Evolutionary conservation across 1,140 invertebrate species (phyloP).

Genomic region (Bombus confusus): DNA sequence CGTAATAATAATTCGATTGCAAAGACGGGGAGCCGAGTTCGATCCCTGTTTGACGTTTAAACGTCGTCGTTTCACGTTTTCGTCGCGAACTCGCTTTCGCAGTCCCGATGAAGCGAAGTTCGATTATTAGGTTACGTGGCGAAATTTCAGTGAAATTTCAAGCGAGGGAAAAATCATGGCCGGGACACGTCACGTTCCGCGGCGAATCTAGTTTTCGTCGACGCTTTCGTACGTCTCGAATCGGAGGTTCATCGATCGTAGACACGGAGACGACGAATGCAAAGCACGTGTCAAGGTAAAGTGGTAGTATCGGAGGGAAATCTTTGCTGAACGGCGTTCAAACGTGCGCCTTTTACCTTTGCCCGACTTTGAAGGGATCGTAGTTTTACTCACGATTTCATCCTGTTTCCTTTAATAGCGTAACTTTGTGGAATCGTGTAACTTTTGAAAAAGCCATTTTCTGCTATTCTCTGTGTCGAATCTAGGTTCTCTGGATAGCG

Average conservation of each 20-base stretch:
- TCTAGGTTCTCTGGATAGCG: too few species aligned
- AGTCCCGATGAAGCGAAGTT: neutral
- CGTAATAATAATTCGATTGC: too few species aligned
- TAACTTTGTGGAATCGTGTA: too few species aligned
- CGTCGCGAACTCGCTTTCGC: neutral
- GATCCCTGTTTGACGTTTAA: neutral
- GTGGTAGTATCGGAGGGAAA: constrained; percentile 34
- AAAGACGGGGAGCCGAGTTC: neutral
- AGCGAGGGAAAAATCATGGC: neutral
- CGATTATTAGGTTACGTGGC: neutral
- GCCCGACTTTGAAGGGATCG: neutral
- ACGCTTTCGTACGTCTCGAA: neutral
- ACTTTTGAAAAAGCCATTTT: too few species aligned
- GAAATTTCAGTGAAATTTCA: neutral
- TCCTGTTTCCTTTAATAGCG: neutral
- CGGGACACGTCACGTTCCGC: neutral
- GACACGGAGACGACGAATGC: constrained; percentile 44
- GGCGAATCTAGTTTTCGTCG: constrained; percentile 3
- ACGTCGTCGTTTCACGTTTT: neutral
- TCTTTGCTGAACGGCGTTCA: constrained; percentile 25
- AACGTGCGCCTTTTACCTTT: constrained; percentile 5
- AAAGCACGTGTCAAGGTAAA: constrained; percentile 62
- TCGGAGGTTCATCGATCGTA: constrained; percentile 48
- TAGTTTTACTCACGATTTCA: neutral
- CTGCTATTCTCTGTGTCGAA: too few species aligned